phyloP scores from a whole-genome alignment of 1,140 invertebrate species.

The Platyscapa corneri region DNA sequence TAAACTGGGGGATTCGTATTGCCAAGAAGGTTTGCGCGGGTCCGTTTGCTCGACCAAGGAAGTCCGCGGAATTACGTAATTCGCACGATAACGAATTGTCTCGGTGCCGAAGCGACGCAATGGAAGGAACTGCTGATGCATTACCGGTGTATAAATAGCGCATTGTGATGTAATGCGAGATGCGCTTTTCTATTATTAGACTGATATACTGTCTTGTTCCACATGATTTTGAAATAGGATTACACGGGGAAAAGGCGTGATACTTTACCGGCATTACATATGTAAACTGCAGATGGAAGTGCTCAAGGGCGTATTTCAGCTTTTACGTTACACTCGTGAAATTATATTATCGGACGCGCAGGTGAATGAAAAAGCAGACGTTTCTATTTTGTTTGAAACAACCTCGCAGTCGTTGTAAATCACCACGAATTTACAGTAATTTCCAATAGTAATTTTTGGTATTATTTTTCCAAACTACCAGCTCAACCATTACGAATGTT shows the following conservation, averaged over 20 bases:
- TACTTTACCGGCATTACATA: not conserved
- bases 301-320: not conserved
- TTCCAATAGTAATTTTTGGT: not conserved
- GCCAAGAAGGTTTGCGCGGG: no score
- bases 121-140: not conserved
- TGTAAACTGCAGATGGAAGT: not conserved
- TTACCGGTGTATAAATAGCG: not conserved
- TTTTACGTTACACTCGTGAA: not conserved
- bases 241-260: not conserved
- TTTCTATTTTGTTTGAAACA: no score
- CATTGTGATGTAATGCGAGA: not conserved
- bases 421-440: no score
- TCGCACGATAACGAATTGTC: not conserved
- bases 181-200: constrained; percentile 5
- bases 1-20: no score
- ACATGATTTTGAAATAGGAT: not conserved
- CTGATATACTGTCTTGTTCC: not conserved
- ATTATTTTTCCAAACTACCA: no score
- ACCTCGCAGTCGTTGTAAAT: no score
- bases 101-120: no score
- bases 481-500: no score
- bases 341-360: no score
- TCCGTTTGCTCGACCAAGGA: not conserved
- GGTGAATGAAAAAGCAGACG: not conserved
- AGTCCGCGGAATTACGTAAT: not conserved